A percentile compares a stretch with the other conserved stretches of the same genome.
These are phyloP conservation scores for Daphoenositta chrysoptera DNA, from an alignment of 2,113 vertebrate genomes.

Conservation along the genomic window DNA sequence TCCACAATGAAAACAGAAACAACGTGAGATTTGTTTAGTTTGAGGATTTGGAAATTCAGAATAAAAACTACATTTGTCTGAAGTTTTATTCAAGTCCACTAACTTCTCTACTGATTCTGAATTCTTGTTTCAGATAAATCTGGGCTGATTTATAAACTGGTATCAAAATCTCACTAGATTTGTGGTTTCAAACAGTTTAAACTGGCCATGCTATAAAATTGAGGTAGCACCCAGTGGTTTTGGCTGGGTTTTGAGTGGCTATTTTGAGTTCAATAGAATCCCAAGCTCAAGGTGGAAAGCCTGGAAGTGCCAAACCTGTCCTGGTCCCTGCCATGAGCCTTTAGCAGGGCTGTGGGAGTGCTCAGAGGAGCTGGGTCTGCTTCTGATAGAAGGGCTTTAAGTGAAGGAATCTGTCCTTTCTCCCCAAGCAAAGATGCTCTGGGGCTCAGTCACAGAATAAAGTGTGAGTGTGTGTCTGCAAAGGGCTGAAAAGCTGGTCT, in stretches of 20 bases:
- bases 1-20: neutral
- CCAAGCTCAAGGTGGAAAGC: neutral
- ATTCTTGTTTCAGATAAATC: neutral
- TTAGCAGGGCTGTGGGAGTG: neutral
- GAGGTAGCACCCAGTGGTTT: neutral
- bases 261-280: neutral
- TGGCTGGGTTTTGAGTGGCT: neutral
- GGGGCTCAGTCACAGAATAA: neutral
- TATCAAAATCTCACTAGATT: neutral
- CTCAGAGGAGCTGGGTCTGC: accelerated
- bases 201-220: neutral
- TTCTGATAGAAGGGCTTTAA: neutral
- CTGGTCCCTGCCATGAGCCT: accelerated
- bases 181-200: neutral
- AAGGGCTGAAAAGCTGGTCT: neutral
- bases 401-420: neutral
- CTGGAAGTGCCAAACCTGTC: neutral
- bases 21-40: neutral
- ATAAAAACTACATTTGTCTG: neutral
- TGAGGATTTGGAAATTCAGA: neutral
- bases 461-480: neutral
- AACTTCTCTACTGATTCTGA: neutral
- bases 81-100: neutral
- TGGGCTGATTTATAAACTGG: neutral
- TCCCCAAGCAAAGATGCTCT: neutral